A percentile compares a stretch with the other conserved stretches of the same genome.
phyloP scores from a whole-genome alignment of 2,888 invertebrate genomes.

The Synergus japonicus region DNA sequence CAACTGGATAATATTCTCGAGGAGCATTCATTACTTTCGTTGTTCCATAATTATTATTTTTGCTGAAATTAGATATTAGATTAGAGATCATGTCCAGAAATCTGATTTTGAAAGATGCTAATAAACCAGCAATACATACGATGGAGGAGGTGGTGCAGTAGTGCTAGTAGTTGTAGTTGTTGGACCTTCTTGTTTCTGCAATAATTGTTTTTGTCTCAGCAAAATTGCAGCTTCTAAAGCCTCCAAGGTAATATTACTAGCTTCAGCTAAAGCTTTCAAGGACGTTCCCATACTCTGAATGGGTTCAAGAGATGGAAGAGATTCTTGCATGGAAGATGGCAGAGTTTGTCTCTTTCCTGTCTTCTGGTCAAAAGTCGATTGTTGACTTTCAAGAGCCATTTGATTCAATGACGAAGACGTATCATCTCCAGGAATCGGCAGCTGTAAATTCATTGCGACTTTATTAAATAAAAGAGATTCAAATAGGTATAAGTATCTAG shows the following conservation, averaged over 20 bases:
- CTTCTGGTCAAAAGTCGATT: slow-evolving; percentile 57
- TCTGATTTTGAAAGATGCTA: too few relatives aligned
- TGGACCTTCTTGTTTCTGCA: slow-evolving; percentile 80
- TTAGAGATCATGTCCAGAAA: background rate
- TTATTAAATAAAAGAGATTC: background rate
- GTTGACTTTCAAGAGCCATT: slow-evolving; percentile 57
- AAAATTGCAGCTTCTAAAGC: slow-evolving; percentile 87
- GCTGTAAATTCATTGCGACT: slow-evolving; percentile 55
- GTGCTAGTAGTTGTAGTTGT: slow-evolving; percentile 78
- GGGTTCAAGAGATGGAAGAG: slow-evolving; percentile 66
- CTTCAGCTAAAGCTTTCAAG: slow-evolving; percentile 81
- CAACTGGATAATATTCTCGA: slow-evolving; percentile 91
- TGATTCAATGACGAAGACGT: slow-evolving; percentile 69
- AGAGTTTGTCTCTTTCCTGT: slow-evolving; percentile 65
- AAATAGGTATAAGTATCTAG: too few relatives aligned
- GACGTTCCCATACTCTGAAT: slow-evolving; percentile 78
- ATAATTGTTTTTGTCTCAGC: slow-evolving; percentile 84
- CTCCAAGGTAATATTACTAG: slow-evolving; percentile 88
- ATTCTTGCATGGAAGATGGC: slow-evolving; percentile 33
- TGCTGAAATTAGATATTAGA: slow-evolving; percentile 49
- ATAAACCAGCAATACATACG: slow-evolving; percentile 56
- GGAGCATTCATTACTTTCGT: slow-evolving; percentile 93
- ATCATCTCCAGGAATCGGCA: slow-evolving; percentile 71
- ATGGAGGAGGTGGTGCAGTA: slow-evolving; percentile 69
- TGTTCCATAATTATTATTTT: slow-evolving; percentile 70